phyloP scores from a whole-genome alignment of 1,140 invertebrate species.

The Lasaia peninsularis region DNA sequence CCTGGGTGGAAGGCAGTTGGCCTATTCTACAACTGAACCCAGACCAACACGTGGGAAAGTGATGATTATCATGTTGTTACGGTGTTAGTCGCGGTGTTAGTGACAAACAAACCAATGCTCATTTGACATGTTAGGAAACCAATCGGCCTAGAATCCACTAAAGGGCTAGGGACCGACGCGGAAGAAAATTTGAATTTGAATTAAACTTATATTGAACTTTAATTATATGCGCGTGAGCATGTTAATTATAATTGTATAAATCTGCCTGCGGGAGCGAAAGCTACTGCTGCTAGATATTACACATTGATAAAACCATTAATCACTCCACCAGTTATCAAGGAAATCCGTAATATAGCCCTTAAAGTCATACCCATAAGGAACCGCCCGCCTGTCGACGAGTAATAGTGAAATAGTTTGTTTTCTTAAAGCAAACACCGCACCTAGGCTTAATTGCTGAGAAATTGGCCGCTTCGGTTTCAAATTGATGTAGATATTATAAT shows the following conservation, averaged over 20 bases:
- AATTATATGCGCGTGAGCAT: conserved; percentile 27
- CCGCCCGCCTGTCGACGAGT: not conserved
- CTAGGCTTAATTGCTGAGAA: conserved; percentile 33
- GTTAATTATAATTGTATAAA: conserved; percentile 40
- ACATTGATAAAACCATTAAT: conserved; percentile 54
- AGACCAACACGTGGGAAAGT: too few relatives aligned
- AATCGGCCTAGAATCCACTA: too few relatives aligned
- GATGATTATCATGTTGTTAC: too few relatives aligned
- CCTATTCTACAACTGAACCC: too few relatives aligned
- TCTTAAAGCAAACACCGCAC: conserved; percentile 21
- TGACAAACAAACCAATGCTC: too few relatives aligned
- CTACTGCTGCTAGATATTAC: conserved; percentile 40
- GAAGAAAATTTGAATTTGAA: not conserved
- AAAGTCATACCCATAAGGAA: conserved; percentile 5
- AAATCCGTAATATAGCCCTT: conserved; percentile 16
- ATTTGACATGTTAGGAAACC: too few relatives aligned
- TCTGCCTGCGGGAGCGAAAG: conserved; percentile 53
- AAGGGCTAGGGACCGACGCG: too few relatives aligned
- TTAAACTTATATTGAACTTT: conserved; percentile 20
- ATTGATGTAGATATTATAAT: conserved; percentile 13
- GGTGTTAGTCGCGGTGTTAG: too few relatives aligned
- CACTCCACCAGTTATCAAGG: conserved; percentile 23
- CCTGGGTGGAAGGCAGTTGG: too few relatives aligned
- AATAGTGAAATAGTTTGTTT: conserved; percentile 24
- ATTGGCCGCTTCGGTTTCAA: conserved; percentile 13